Percentiles rank a stretch among this genome's conserved stretches.
Conservation (phyloP, 2,888 invertebrate species). For the Andrena bicolor region DNA sequence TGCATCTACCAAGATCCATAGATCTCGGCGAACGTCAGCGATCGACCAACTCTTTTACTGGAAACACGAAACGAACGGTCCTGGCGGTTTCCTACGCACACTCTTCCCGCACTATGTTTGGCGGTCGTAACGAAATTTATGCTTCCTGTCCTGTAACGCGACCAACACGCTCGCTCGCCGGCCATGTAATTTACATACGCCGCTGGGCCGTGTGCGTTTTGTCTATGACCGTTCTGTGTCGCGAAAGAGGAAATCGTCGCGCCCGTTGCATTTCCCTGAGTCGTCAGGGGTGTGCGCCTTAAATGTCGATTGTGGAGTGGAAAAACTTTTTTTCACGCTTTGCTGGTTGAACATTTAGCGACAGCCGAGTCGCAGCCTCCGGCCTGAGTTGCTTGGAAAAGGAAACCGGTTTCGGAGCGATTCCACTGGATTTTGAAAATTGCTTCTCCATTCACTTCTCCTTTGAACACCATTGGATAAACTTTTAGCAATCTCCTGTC, state of each 20-base stretch:
- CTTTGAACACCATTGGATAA: not conserved
- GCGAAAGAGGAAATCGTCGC: slow-evolving; percentile 43
- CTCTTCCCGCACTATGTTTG: slow-evolving; percentile 76
- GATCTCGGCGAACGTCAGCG: not conserved
- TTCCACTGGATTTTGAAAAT: not conserved
- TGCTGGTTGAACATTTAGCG: not conserved
- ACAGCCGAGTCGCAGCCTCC: not conserved
- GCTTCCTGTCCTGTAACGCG: slow-evolving; percentile 80
- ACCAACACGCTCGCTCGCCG: slow-evolving; percentile 46
- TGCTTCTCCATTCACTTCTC: not conserved
- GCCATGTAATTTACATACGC: slow-evolving; percentile 53
- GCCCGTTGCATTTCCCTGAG: slow-evolving; percentile 2
- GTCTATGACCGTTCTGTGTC: slow-evolving; percentile 44
- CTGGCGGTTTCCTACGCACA: slow-evolving; percentile 50
- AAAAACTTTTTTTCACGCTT: not conserved
- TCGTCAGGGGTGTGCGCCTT: not conserved
- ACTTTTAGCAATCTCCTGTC: no score
- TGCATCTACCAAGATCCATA: not conserved
- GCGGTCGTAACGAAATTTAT: slow-evolving; percentile 82
- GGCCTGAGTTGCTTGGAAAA: not conserved
- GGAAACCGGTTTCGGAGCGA: not conserved
- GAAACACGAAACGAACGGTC: slow-evolving; percentile 30
- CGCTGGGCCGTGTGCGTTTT: slow-evolving; percentile 38
- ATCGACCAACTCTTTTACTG: slow-evolving; percentile 17
- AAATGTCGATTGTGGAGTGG: not conserved